Evolutionary conservation across 2,888 invertebrate species (phyloP).

Genomic region (Drosophila trichaetosa): DNA sequence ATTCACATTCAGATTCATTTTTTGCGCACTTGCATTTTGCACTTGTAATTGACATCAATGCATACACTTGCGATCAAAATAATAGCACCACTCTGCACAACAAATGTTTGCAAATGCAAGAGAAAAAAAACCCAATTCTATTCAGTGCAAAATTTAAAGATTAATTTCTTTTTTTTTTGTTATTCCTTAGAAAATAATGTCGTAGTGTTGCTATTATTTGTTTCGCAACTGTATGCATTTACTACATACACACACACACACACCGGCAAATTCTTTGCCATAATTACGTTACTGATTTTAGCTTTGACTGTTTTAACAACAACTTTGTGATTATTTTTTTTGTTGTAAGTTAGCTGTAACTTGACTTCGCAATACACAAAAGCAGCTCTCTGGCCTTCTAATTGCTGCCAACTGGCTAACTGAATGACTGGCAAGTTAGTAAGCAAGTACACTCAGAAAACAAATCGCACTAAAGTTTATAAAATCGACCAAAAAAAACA

Average conservation of each 20-base stretch:
- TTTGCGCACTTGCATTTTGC: constrained; percentile 56
- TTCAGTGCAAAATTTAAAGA: neutral
- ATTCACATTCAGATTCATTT: constrained; percentile 60
- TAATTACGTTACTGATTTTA: constrained; percentile 50
- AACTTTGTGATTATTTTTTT: constrained; percentile 1
- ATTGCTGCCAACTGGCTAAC: constrained; percentile 2
- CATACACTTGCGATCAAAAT: neutral
- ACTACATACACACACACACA: constrained; percentile 1
- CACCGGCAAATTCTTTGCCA: neutral
- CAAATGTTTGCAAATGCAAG: neutral
- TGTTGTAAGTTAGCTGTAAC: constrained; percentile 5
- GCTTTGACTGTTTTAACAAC: constrained; percentile 20
- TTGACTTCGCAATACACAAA: constrained; percentile 4
- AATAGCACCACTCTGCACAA: neutral
- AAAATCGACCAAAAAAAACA: neutral
- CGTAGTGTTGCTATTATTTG: neutral
- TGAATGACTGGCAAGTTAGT: constrained; percentile 5
- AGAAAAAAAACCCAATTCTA: no score
- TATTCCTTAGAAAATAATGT: neutral
- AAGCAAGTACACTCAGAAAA: neutral
- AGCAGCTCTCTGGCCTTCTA: neutral
- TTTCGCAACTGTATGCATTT: neutral
- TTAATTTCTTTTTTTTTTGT: neutral
- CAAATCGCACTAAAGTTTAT: neutral
- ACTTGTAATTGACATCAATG: constrained; percentile 22